Base-by-base conservation (phyloP, 2,113 vertebrate genomes). In the Calypte anna region DNA sequence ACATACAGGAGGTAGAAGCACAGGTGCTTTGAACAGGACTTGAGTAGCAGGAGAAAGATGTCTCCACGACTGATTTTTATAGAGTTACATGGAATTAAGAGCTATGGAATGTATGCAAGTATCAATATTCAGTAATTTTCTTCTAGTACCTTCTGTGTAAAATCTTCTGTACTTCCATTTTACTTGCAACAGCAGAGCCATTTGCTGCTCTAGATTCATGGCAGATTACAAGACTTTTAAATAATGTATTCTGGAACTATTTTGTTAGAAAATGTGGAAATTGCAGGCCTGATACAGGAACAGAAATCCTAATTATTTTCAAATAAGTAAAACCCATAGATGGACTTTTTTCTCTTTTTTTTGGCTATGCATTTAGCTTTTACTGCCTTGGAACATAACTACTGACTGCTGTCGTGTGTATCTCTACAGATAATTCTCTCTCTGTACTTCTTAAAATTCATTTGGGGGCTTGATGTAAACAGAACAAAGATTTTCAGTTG, bases 391-490 rank as follows among this genome's bases (percentile, higher is more conserved):
- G 64, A 72, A 58, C 4, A 7, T 15, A 31, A 27, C 9, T 58
- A 3, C 33, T 63, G 40, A 16, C 7, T 24, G 50, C 68, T 79
- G 62, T 17, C 57, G 53, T n/a, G 69, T n/a, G 10, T 25, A 13
- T 25, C 59, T 75, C 48, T 53, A 8, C n/a, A 44, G 21, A 36
- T 50, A 13, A 3, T 36, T 16, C 36, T 10, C 25, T 78, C 14
- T 63, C 53, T 3, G 1, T 59, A 14, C 15, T 44, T 40, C 4
- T 80, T 23, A 0, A 3, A 27, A 31, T 38, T 55, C n/a, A 9
- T 25, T 80, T 48, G 27, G 44, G 55, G 36, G 20, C 46, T 64
- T 67, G 33, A 59, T 68, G 28, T 54, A 66, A 64, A 57, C 25
- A n/a, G 27, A 88, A 44, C n/a, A 31, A 86, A 23, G 3, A 14